Conservation (phyloP, 2,113 vertebrate genomes). For the Naja naja region DNA sequence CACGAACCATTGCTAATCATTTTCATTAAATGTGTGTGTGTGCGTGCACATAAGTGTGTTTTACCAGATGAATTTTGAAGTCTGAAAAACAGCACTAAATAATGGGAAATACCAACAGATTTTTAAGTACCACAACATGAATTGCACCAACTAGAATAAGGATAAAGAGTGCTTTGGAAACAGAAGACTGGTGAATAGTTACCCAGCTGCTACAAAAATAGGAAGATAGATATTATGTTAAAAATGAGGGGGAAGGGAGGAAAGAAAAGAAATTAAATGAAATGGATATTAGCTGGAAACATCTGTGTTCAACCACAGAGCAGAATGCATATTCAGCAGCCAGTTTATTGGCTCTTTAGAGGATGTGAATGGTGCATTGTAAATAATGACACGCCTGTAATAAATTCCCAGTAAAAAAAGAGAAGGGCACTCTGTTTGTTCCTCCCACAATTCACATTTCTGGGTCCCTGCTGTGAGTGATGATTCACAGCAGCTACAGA, state of each 20-base stretch:
- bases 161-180: constrained; percentile 72
- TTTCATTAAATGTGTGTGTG: constrained; percentile 3
- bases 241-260: constrained; percentile 19
- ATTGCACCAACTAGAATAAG: constrained; percentile 66
- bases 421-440: constrained; percentile 65
- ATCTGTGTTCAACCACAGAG: constrained; percentile 79
- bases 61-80: constrained; percentile 56
- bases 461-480: constrained; percentile 76
- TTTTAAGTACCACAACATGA: constrained; percentile 59
- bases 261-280: constrained; percentile 81
- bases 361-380: constrained; percentile 78
- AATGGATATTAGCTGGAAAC: constrained; percentile 82
- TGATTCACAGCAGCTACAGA: constrained; percentile 77
- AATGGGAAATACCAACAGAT: constrained; percentile 62
- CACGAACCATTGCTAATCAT: constrained; percentile 23
- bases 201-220: constrained; percentile 79
- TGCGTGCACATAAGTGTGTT: not conserved
- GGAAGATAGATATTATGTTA: constrained; percentile 70
- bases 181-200: constrained; percentile 69
- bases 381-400: constrained; percentile 80
- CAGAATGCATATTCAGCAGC: constrained; percentile 83
- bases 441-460: constrained; percentile 75
- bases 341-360: constrained; percentile 81
- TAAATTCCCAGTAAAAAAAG: constrained; percentile 78
- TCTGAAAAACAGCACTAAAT: constrained; percentile 48